These are phyloP conservation scores for Ypsolopha scabrella DNA, from an alignment of 2,888 invertebrate species.

Conservation along the genomic window DNA sequence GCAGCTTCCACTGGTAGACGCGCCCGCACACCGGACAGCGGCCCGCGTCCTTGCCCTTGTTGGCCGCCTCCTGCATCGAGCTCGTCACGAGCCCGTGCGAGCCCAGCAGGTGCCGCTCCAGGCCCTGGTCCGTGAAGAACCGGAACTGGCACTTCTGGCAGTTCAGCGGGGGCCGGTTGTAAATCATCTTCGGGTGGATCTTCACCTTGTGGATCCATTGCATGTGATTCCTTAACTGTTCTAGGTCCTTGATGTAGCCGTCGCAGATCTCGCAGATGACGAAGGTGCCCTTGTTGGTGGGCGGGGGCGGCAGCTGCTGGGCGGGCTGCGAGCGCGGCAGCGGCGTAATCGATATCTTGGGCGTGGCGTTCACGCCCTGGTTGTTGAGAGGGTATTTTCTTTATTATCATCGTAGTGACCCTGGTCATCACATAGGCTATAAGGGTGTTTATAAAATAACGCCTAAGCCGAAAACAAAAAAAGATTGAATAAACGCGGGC, in stretches of 20 bases:
- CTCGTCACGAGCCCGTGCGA: constrained; percentile 95
- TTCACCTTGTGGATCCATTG: constrained; percentile 98
- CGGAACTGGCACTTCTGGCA: constrained; percentile 96
- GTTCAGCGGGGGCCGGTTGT: constrained; percentile 93
- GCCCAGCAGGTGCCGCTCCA: constrained; percentile 94
- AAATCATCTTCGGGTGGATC: constrained; percentile 96
- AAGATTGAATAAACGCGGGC: too few species aligned
- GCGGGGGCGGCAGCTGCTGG: constrained; percentile 43
- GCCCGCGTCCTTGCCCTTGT: constrained; percentile 94
- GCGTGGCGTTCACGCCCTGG: constrained; percentile 72
- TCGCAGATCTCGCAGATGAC: constrained; percentile 98
- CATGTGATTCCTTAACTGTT: constrained; percentile 95
- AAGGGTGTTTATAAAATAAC: too few species aligned
- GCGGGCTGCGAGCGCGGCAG: constrained; percentile 78
- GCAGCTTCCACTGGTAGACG: constrained; percentile 94
- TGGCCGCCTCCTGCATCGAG: constrained; percentile 96
- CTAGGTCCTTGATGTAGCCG: constrained; percentile 96
- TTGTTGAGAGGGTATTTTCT: constrained; percentile 52
- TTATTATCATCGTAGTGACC: too few species aligned
- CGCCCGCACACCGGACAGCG: constrained; percentile 94
- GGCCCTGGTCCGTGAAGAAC: constrained; percentile 97
- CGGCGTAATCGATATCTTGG: constrained; percentile 93
- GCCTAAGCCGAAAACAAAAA: too few species aligned
- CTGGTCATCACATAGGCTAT: too few species aligned
- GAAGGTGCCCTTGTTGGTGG: constrained; percentile 81